phyloP scores from a whole-genome alignment of 30 jellyfish, hydroid and myxozoan genomes.

The Aurelia sp. region DNA sequence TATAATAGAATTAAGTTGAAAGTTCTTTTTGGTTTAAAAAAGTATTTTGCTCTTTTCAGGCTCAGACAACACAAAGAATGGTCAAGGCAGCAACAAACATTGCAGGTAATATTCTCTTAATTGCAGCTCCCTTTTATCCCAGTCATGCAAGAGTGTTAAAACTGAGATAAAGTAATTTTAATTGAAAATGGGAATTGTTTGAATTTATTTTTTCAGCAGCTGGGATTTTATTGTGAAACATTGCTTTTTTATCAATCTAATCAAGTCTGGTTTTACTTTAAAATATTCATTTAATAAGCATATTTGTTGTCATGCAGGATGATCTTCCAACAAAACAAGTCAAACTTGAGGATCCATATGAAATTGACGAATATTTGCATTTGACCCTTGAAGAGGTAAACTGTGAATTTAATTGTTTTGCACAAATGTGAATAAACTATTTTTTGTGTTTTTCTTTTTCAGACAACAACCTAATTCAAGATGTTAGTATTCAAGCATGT shows the following conservation, averaged over 20 bases:
- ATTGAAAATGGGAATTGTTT: background rate
- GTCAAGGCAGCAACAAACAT: background rate
- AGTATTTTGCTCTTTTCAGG: background rate
- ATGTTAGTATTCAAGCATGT: background rate
- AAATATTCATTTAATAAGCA: too few species aligned
- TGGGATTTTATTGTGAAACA: too few species aligned
- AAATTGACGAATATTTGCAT: conserved; percentile 68
- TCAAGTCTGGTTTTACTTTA: too few species aligned
- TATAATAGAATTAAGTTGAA: too few species aligned
- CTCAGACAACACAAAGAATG: conserved; percentile 38
- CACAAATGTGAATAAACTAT: background rate
- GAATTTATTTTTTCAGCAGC: background rate
- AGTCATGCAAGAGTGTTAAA: too few species aligned
- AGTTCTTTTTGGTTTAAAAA: too few species aligned
- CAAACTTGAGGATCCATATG: conserved; percentile 61
- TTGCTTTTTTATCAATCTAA: too few species aligned
- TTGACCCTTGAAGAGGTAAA: conserved; percentile 86
- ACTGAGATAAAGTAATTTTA: background rate
- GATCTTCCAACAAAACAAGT: conserved; percentile 26
- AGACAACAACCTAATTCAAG: background rate
- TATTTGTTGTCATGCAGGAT: conserved; percentile 1
- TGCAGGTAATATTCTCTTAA: background rate
- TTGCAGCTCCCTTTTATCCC: background rate
- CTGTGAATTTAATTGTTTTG: background rate
- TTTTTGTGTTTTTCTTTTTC: background rate